Evolutionary conservation across 2,113 vertebrate species (phyloP).

Genomic region (Catharus fuscescens): DNA sequence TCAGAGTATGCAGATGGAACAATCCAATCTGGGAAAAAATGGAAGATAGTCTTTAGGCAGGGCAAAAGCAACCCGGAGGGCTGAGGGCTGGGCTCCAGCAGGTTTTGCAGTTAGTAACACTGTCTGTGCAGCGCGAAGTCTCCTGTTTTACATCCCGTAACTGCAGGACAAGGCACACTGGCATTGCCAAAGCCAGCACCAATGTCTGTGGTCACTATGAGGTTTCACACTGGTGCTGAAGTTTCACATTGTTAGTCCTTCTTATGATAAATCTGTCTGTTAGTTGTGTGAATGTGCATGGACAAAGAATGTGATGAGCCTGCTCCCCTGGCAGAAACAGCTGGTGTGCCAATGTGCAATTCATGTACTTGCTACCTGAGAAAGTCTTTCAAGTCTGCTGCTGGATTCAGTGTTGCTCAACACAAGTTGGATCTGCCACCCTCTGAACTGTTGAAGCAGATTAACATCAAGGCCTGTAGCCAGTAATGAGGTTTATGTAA

Average conservation of each 20-base stretch:
- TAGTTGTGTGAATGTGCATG: background rate
- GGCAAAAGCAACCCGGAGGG: background rate
- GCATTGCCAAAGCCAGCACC: fast-evolving
- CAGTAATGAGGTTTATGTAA: background rate
- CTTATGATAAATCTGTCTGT: background rate
- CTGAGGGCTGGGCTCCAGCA: background rate
- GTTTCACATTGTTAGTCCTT: background rate
- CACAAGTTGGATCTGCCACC: background rate
- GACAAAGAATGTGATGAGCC: fast-evolving
- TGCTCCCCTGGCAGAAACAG: background rate
- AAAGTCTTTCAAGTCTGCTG: background rate
- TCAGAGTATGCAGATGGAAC: background rate
- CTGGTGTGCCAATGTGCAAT: background rate
- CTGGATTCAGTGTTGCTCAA: background rate
- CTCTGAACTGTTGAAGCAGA: background rate
- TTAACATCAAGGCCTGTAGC: background rate
- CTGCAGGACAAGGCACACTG: background rate
- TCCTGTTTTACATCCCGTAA: fast-evolving
- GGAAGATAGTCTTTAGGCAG: background rate
- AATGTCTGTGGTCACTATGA: background rate
- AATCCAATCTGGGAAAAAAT: background rate
- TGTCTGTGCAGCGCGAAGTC: fast-evolving
- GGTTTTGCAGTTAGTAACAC: fast-evolving
- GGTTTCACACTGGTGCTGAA: fast-evolving
- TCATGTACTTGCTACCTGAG: background rate